These are phyloP conservation scores for Onychorhynchus coronatus DNA, from an alignment of 2,113 vertebrate species.

Conservation along the genomic window DNA sequence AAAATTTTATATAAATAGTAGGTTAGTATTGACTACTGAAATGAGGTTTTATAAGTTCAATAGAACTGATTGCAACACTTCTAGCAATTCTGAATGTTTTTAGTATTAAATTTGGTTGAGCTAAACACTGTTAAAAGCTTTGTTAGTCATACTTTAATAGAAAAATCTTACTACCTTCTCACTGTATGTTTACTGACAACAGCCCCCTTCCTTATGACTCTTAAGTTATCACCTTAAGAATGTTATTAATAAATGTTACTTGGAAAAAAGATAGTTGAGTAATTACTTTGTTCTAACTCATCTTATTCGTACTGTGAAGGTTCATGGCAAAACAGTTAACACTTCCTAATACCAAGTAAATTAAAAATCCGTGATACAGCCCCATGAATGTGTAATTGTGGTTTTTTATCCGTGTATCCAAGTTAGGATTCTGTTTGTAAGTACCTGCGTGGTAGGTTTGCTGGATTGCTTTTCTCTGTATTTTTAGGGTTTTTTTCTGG, in stretches of 20 bases:
- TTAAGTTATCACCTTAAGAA: constrained; percentile 53
- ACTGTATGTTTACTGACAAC: constrained; percentile 56
- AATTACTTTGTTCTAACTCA: constrained; percentile 21
- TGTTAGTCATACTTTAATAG: constrained; percentile 24
- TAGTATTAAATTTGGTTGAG: constrained; percentile 15
- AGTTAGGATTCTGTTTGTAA: not conserved
- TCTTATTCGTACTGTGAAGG: not conserved
- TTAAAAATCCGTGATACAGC: not conserved
- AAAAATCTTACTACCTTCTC: constrained; percentile 39
- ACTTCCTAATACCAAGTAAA: not conserved
- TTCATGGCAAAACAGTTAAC: not conserved
- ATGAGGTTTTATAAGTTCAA: not conserved
- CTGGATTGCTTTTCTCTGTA: not conserved
- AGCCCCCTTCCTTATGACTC: not conserved
- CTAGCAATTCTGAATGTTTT: constrained; percentile 25
- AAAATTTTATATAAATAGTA: constrained; percentile 31
- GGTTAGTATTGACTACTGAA: constrained; percentile 61
- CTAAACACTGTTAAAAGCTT: constrained; percentile 42
- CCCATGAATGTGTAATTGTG: not conserved
- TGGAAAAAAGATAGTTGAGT: not conserved
- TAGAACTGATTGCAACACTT: constrained; percentile 29
- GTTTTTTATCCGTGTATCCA: not conserved
- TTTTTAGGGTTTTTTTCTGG: no score
- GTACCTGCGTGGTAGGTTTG: not conserved
- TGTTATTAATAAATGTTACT: constrained; percentile 63